These are phyloP conservation scores for Cuculus canorus DNA, from an alignment of 2,797 vertebrate species.

Conservation along the genomic window DNA sequence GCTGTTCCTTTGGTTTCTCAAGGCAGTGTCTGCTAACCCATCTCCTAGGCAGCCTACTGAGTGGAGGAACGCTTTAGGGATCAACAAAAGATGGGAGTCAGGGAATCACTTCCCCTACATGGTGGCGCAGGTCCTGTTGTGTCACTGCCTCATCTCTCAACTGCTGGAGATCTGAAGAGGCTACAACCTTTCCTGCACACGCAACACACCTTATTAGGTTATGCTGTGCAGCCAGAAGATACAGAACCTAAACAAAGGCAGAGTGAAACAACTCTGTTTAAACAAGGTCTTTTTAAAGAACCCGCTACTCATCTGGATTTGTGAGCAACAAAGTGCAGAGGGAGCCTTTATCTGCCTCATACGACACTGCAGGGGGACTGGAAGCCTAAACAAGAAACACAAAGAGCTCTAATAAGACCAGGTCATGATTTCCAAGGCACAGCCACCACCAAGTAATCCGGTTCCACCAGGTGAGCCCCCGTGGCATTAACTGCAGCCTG, in stretches of 20 bases:
- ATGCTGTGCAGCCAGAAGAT: not conserved
- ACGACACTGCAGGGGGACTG: constrained; percentile 81
- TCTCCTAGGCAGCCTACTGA: not conserved
- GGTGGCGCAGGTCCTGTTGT: not conserved
- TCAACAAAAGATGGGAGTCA: not conserved
- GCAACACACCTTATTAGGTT: not conserved
- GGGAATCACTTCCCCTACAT: not conserved
- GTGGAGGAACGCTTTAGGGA: not conserved
- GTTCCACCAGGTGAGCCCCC: not conserved
- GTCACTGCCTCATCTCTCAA: not conserved
- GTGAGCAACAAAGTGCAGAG: constrained; percentile 93
- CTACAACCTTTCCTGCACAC: not conserved
- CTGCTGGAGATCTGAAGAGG: not conserved
- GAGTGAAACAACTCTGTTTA: not conserved
- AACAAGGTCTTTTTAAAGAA: not conserved
- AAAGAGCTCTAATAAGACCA: not conserved
- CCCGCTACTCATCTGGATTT: constrained; percentile 83
- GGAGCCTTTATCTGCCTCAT: constrained; percentile 84
- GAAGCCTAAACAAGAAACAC: constrained; percentile 76
- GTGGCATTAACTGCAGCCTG: not conserved
- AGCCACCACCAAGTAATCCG: not conserved
- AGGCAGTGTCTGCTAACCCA: not conserved
- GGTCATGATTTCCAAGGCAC: not conserved
- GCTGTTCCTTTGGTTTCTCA: not conserved
- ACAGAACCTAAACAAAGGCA: not conserved